Conservation (phyloP, 2,113 vertebrate genomes). For the Sterrhoptilus dennistouni region DNA sequence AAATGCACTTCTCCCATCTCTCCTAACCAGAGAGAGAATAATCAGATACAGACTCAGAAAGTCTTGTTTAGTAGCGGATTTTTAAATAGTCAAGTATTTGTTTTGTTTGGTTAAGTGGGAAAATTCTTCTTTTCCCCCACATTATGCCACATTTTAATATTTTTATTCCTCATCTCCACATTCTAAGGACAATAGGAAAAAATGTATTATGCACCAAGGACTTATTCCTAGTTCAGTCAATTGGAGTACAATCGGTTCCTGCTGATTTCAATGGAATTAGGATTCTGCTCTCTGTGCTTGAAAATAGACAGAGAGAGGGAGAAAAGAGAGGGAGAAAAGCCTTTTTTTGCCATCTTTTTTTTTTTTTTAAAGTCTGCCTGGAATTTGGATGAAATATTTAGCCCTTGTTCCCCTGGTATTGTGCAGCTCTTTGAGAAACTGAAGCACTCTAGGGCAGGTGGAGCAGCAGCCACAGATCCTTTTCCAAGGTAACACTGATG, state of each 20-base stretch:
- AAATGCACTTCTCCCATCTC: background rate
- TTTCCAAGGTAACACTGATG: background rate
- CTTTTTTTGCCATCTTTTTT: background rate
- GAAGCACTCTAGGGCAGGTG: background rate
- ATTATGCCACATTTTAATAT: background rate
- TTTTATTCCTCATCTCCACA: background rate
- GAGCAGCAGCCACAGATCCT: background rate
- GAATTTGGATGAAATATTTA: background rate
- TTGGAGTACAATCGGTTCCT: background rate
- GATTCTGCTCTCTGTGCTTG: background rate
- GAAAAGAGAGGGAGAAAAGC: background rate
- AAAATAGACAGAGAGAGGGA: background rate
- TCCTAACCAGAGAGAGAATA: background rate
- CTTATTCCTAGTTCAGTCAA: background rate
- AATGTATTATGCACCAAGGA: background rate
- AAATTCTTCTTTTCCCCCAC: background rate
- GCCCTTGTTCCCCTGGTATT: background rate
- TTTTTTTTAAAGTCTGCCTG: background rate
- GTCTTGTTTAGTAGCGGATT: accelerated
- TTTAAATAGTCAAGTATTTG: background rate
- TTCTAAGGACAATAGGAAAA: background rate
- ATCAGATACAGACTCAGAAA: background rate
- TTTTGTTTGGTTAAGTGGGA: background rate
- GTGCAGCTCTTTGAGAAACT: background rate
- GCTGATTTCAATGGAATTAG: background rate